Conservation (phyloP, 1,140 invertebrate genomes). For the Lutraria rhynchaena region DNA sequence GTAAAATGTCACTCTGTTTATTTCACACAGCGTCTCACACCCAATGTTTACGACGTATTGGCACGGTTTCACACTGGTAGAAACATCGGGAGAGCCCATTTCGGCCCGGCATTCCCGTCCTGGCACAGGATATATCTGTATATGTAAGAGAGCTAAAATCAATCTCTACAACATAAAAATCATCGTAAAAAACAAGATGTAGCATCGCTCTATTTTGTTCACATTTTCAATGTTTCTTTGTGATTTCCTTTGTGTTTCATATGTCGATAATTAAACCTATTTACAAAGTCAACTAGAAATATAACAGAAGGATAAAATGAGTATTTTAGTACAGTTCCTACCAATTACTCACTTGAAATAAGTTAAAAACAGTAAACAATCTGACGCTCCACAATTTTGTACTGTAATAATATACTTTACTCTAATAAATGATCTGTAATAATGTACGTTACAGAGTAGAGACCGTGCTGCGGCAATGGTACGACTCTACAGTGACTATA, state of each 20-base stretch:
- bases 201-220: no score
- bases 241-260: no score
- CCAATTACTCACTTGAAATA: background rate
- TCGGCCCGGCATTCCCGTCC: constrained; percentile 35
- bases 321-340: background rate
- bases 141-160: no score
- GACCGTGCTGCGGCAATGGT: constrained; percentile 14
- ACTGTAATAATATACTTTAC: background rate
- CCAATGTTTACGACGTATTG: constrained; percentile 53
- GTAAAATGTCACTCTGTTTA: background rate
- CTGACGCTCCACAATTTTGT: background rate
- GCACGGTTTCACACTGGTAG: constrained; percentile 12
- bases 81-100: constrained; percentile 29
- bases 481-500: constrained; percentile 60
- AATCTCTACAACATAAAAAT: no score
- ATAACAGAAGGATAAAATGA: background rate
- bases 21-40: constrained; percentile 27
- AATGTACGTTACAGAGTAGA: constrained; percentile 46
- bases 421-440: background rate
- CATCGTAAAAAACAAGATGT: no score
- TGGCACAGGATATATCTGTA: constrained; percentile 50
- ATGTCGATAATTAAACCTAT: no score
- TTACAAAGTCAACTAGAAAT: no score
- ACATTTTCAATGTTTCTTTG: no score
- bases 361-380: background rate